Conservation (phyloP, 1,140 invertebrate species). For the Ylistrum balloti region DNA sequence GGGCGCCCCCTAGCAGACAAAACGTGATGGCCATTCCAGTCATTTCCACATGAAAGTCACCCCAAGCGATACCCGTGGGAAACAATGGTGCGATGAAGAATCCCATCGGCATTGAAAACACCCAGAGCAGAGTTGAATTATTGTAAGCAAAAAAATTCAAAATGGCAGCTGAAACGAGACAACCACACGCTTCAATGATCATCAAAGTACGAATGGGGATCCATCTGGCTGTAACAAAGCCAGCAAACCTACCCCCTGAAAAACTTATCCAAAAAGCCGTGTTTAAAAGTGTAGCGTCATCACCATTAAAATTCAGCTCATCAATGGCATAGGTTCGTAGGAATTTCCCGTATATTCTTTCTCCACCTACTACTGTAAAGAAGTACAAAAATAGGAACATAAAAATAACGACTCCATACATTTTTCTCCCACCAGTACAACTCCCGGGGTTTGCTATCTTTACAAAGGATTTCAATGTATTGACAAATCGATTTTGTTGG, state of each 20-base stretch:
- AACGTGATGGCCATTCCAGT: slow-evolving; percentile 68
- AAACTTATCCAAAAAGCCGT: slow-evolving; percentile 73
- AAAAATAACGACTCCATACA: slow-evolving; percentile 67
- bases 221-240: slow-evolving; percentile 64
- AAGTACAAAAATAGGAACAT: slow-evolving; percentile 67
- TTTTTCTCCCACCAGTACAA: slow-evolving; percentile 63
- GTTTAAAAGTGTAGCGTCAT: slow-evolving; percentile 66
- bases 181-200: slow-evolving; percentile 63
- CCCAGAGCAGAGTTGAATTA: slow-evolving; percentile 60
- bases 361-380: slow-evolving; percentile 67
- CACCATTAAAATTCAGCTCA: slow-evolving; percentile 61
- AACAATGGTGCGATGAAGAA: slow-evolving; percentile 68
- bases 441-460: slow-evolving; percentile 66
- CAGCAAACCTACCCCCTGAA: slow-evolving; percentile 65
- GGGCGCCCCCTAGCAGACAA: slow-evolving; percentile 63
- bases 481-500: not conserved
- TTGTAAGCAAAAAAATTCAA: slow-evolving; percentile 64
- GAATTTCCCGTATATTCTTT: slow-evolving; percentile 70
- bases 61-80: slow-evolving; percentile 68
- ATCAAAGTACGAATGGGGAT: slow-evolving; percentile 68
- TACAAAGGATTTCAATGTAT: slow-evolving; percentile 40
- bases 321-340: slow-evolving; percentile 70
- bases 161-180: slow-evolving; percentile 57
- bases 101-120: slow-evolving; percentile 58
- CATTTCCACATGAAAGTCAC: slow-evolving; percentile 66